Evolutionary conservation across 2,113 vertebrate genomes (phyloP), one percentile per base, ranked within the genome.

Genomic region (Tenebrosternarchus preto): DNA sequence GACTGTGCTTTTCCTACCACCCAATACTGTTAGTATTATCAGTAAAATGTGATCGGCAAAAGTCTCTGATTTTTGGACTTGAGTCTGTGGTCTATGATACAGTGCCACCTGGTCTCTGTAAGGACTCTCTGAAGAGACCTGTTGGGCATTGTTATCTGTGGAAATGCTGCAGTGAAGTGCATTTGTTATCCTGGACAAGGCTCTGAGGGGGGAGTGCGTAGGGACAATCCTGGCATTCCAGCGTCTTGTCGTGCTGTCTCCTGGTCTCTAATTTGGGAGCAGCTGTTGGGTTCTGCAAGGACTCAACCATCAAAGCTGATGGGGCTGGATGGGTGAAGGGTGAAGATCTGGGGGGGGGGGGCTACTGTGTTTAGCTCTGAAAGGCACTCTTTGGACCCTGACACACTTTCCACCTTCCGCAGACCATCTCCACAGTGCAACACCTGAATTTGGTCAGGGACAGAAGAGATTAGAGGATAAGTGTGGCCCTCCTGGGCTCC

Each of bases 231-330:
- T 88, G 87, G 81, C 89, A 90, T 91, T 92, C 90, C 90, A 89
- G 83, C 80, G 80, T 85, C 80, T 86, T 91, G 87, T 89, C 86
- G 82, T 87, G 79, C 88, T 82, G 82, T 89, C 87, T 88, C 61
- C 79, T 89, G 76, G 81, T 89, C 92, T 93, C 89, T 94, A 93
- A 94, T 94, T 93, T 94, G 88, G 85, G 87, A 92, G 85, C 92
- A 93, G 91, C 91, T 92, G 92, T 91, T 82, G 79, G 84, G 83
- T 85, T 85, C 88, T 90, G 88, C 87, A 88, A 90, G 86, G 83
- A 85, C 84, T 90, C 87, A 86, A 84, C 84, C 88, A 89, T 92
- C 88, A 92, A 92, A 91, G 88, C 78, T 63, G 73, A 82, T 79
- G 46, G 76, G 36, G 82, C 64, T 77, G 66, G n/a, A 3, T 31